Evolutionary conservation across 2,888 invertebrate species (phyloP).

Genomic region (Dicranocentrus wangi): DNA sequence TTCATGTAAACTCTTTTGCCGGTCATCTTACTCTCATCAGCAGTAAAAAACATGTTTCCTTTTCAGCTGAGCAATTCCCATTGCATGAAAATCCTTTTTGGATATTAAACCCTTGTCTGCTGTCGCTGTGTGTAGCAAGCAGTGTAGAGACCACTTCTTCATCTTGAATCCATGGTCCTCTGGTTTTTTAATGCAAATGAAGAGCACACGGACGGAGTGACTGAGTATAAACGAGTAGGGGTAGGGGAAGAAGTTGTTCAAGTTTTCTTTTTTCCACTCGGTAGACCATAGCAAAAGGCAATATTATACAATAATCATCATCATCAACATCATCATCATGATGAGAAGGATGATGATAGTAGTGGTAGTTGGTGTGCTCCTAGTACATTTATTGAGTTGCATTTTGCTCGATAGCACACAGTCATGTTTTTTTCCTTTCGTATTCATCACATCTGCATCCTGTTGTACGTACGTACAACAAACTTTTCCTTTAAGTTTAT

Average conservation of each 20-base stretch:
- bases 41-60: conserved; percentile 23
- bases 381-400: conserved; percentile 5
- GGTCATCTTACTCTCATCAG: conserved; percentile 28
- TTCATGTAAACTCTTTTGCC: conserved; percentile 18
- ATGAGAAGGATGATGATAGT: background rate
- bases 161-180: background rate
- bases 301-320: conserved; percentile 39
- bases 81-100: conserved; percentile 47
- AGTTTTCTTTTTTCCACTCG: conserved; percentile 42
- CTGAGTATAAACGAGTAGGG: background rate
- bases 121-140: no score
- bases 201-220: background rate
- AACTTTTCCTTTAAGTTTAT: background rate
- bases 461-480: conserved; percentile 18
- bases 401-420: conserved; percentile 15
- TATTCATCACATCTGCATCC: conserved; percentile 50
- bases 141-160: background rate
- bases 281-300: conserved; percentile 54
- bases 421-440: background rate
- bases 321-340: conserved; percentile 13
- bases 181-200: conserved; percentile 50
- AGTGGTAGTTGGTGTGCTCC: background rate
- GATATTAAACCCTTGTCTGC: background rate
- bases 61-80: conserved; percentile 48
- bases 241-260: conserved; percentile 31